A percentile compares a stretch with the other conserved stretches of the same genome.
Evolutionary conservation across 2,113 vertebrate species (phyloP).

Genomic region (Peromyscus maniculatus): DNA sequence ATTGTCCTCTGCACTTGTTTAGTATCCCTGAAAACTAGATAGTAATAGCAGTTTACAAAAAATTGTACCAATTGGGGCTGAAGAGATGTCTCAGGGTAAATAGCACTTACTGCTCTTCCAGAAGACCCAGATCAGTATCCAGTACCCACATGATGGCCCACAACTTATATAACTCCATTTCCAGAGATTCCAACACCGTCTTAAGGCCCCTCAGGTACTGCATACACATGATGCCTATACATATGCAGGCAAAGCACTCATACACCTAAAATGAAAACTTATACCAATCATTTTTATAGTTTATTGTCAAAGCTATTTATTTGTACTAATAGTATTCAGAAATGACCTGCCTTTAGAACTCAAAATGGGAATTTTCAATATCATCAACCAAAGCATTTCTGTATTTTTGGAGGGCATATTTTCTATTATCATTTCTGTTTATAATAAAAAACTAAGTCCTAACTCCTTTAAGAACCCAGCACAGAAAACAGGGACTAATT

Average conservation of each 20-base stretch:
- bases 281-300: neutral
- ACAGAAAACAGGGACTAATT: neutral
- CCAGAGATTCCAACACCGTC: neutral
- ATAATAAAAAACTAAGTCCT: neutral
- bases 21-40: neutral
- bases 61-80: neutral
- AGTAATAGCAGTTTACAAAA: neutral
- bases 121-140: neutral
- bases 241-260: neutral
- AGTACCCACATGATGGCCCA: neutral
- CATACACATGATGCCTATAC: neutral
- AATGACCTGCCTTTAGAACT: constrained; percentile 34
- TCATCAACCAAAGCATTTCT: neutral
- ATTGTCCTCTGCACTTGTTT: neutral
- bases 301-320: constrained; percentile 33
- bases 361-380: neutral
- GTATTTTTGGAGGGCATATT: neutral
- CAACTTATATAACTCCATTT: neutral
- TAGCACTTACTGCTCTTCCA: neutral
- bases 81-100: neutral
- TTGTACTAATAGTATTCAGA: neutral
- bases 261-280: neutral
- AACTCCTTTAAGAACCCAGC: neutral
- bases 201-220: neutral
- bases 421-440: neutral